Base-by-base conservation (phyloP, 1,140 invertebrate species). In the Heliconius hermathena region DNA sequence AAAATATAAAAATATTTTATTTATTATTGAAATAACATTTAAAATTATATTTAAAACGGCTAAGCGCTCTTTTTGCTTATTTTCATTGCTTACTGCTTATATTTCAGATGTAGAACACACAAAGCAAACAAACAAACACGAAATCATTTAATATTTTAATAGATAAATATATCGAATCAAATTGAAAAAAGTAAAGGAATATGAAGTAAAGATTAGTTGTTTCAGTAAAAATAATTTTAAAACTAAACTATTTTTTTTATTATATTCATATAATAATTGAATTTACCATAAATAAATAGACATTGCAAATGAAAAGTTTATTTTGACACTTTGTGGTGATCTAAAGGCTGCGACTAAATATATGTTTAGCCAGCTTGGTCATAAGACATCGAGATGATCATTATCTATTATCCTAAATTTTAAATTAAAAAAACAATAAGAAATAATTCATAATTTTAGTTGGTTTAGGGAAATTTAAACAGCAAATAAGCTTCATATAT, bases 291-390 rank as follows among this genome's bases (percentile, higher is more conserved):
- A 46, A 46, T 46, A 46, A 46, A 46, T 46, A 1, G 8, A 52
- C 5, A 52, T 52, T 52, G 49, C 18, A 20, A 52, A 20, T 36
- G 1, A 52, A 52, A 6, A 52, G 0, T 5, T 16, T 46, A 16
- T 20, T 52, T 6, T 8, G 2, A 20, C 18, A 22, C 8, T 22
- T 57, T 20, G 20, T n/a, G 60, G n/a, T 26, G 60, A 75, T 90
- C 84, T 89, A 87, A 88, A 85, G 84, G 87, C 85, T 90, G 88
- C 79, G 76, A 73, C 49, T 41, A 49, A 81, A 85, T 85, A 84
- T 88, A 83, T 88, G 88, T 89, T 91, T 90, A 90, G 87, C 85
- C 87, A 86, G 88, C 87, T 89, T 89, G 92, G 92, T 93, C 90
- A 91, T 90, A 82, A 85, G 82, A 87, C 81, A 77, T 90, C 90